phyloP scores from a whole-genome alignment of 2,888 invertebrate genomes.

The Germaria angustata region DNA sequence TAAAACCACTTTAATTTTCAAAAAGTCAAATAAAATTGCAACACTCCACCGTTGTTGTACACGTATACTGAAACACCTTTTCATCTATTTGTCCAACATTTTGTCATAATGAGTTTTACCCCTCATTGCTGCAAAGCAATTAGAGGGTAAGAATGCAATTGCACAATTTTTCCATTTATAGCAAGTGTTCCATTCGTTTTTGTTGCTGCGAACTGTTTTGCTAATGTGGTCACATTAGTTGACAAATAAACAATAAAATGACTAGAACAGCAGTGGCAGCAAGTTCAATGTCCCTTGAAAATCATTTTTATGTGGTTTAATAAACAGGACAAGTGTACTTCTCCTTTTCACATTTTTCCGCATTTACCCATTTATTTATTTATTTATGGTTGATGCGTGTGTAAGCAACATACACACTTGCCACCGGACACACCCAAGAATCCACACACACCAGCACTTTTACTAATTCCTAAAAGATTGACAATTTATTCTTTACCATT shows the following conservation, averaged over 20 bases:
- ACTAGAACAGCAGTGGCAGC: background rate
- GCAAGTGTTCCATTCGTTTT: slow-evolving; percentile 7
- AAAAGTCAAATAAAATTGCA: background rate
- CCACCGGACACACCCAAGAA: background rate
- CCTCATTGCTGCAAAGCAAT: slow-evolving; percentile 14
- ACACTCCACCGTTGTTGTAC: too few relatives aligned
- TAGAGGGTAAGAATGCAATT: slow-evolving; percentile 44
- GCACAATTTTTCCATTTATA: slow-evolving; percentile 7
- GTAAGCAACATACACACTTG: background rate
- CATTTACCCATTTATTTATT: slow-evolving; percentile 10
- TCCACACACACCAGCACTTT: slow-evolving; percentile 1
- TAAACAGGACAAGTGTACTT: slow-evolving; percentile 43
- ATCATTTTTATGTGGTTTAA: slow-evolving; percentile 44
- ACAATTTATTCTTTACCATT: slow-evolving; percentile 41
- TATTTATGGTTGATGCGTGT: background rate
- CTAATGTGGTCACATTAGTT: slow-evolving; percentile 66
- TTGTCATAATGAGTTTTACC: slow-evolving; percentile 8
- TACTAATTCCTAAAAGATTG: slow-evolving; percentile 30
- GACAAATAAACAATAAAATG: slow-evolving; percentile 49
- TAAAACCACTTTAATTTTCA: too few relatives aligned
- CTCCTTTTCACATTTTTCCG: background rate
- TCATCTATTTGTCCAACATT: background rate
- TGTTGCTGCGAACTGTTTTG: slow-evolving; percentile 59
- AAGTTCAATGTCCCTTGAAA: slow-evolving; percentile 65
- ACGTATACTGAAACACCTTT: background rate